Percentiles rank a stretch among this genome's conserved stretches.
Evolutionary conservation across 2,888 invertebrate species (phyloP).

Genomic region (Heliothis peltigera): DNA sequence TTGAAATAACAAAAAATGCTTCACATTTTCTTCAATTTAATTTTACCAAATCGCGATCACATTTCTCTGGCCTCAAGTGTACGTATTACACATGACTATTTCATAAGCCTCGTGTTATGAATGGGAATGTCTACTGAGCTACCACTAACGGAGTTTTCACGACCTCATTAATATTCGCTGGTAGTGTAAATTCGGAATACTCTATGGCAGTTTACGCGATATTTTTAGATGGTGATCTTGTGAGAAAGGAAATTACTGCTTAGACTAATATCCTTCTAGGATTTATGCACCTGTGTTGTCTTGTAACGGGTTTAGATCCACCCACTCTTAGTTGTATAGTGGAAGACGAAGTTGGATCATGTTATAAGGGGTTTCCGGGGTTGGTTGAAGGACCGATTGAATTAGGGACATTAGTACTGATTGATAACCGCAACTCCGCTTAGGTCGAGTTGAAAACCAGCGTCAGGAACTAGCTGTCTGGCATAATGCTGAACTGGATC

Average conservation of each 20-base stretch:
- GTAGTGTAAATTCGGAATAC: constrained; percentile 28
- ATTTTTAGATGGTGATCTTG: constrained; percentile 54
- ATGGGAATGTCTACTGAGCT: constrained; percentile 42
- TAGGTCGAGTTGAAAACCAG: too few relatives aligned
- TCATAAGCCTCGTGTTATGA: constrained; percentile 56
- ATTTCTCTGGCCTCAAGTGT: constrained; percentile 37
- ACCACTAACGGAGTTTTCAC: constrained; percentile 45
- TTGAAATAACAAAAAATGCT: neutral
- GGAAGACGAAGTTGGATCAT: neutral
- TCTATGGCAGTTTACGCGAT: constrained; percentile 36
- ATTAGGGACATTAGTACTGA: too few relatives aligned
- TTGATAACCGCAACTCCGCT: too few relatives aligned
- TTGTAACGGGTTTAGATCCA: constrained; percentile 11
- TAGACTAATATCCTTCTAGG: constrained; percentile 45
- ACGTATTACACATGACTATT: constrained; percentile 60
- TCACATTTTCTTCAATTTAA: neutral
- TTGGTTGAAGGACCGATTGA: too few relatives aligned
- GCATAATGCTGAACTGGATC: too few relatives aligned
- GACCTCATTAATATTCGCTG: constrained; percentile 46
- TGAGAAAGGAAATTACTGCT: constrained; percentile 49
- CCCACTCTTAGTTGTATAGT: neutral
- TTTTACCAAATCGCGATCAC: neutral
- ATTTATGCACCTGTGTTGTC: constrained; percentile 29
- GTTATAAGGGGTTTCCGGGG: too few relatives aligned
- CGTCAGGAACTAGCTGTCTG: too few relatives aligned